A percentile compares a stretch with the other conserved stretches of the same genome.
Conservation (phyloP, 2,888 invertebrate species). For the Baccha elongata region DNA sequence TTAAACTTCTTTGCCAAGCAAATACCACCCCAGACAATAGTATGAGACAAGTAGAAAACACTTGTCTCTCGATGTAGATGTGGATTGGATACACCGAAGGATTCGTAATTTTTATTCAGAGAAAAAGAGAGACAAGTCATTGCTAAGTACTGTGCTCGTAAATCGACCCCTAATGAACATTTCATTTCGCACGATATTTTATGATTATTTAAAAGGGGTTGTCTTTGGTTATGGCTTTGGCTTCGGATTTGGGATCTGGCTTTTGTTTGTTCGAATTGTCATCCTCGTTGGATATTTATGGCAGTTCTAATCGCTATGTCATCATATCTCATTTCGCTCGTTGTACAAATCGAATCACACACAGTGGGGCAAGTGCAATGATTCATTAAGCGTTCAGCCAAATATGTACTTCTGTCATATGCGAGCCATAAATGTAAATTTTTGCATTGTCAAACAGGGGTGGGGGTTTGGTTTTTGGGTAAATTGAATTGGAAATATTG, state of each 20-base stretch:
- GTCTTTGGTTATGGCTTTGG: slow-evolving; percentile 25
- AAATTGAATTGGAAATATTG: slow-evolving; percentile 70
- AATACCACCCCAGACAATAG: not conserved
- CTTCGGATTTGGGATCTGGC: slow-evolving; percentile 22
- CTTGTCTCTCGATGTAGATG: slow-evolving; percentile 61
- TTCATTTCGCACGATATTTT: slow-evolving; percentile 74
- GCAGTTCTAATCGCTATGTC: slow-evolving; percentile 71
- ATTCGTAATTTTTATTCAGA: slow-evolving; percentile 33
- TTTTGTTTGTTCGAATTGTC: slow-evolving; percentile 64
- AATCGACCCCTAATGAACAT: slow-evolving; percentile 74
- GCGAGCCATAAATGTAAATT: slow-evolving; percentile 72
- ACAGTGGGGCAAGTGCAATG: slow-evolving; percentile 62
- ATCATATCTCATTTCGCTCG: slow-evolving; percentile 69
- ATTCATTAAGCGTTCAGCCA: slow-evolving; percentile 66
- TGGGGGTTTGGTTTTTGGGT: slow-evolving; percentile 6
- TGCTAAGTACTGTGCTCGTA: slow-evolving; percentile 68
- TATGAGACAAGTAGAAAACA: slow-evolving; percentile 20
- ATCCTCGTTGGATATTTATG: slow-evolving; percentile 68
- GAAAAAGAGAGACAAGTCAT: slow-evolving; percentile 36
- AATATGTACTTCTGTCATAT: slow-evolving; percentile 68
- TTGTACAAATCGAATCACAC: slow-evolving; percentile 67
- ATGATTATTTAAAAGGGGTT: slow-evolving; percentile 74
- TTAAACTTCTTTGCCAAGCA: slow-evolving; percentile 23
- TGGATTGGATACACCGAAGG: slow-evolving; percentile 1
- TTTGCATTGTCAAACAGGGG: not conserved